Percentiles rank a stretch among this genome's conserved stretches.
These are phyloP conservation scores for Rhinoptilus africanus DNA, from an alignment of 2,113 vertebrate genomes.

Conservation along the genomic window DNA sequence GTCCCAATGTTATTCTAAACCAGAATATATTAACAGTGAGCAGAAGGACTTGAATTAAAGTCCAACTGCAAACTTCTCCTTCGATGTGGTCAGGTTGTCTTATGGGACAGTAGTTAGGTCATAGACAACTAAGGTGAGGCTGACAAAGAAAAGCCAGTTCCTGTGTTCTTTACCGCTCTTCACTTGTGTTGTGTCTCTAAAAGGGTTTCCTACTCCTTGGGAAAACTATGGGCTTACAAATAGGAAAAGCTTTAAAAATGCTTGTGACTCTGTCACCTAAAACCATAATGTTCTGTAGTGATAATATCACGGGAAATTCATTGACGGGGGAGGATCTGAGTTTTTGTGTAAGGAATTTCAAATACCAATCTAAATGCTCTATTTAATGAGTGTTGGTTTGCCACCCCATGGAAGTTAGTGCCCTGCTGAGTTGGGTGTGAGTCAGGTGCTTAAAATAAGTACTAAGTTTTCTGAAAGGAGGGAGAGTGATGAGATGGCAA, in stretches of 20 bases:
- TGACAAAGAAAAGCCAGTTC: neutral
- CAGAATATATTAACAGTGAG: neutral
- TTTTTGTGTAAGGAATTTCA: neutral
- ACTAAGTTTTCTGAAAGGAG: neutral
- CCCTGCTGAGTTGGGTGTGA: neutral
- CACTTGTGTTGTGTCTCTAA: neutral
- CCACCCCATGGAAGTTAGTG: neutral
- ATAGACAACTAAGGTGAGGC: neutral
- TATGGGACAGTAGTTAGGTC: neutral
- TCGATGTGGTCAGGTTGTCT: accelerated
- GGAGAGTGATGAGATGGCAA: neutral
- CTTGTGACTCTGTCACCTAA: neutral
- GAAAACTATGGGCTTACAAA: neutral
- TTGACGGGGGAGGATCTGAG: neutral
- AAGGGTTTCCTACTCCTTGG: neutral
- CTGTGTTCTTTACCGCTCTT: neutral
- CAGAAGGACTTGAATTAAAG: neutral
- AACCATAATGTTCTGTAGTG: neutral
- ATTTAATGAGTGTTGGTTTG: neutral
- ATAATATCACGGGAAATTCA: neutral
- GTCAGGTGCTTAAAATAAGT: neutral
- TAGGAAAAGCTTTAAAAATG: neutral
- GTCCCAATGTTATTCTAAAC: neutral
- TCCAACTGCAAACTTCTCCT: neutral
- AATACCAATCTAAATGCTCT: neutral